These are phyloP conservation scores for Pseudomugil tenellus DNA, from an alignment of 2,797 vertebrate species.

Conservation along the genomic window DNA sequence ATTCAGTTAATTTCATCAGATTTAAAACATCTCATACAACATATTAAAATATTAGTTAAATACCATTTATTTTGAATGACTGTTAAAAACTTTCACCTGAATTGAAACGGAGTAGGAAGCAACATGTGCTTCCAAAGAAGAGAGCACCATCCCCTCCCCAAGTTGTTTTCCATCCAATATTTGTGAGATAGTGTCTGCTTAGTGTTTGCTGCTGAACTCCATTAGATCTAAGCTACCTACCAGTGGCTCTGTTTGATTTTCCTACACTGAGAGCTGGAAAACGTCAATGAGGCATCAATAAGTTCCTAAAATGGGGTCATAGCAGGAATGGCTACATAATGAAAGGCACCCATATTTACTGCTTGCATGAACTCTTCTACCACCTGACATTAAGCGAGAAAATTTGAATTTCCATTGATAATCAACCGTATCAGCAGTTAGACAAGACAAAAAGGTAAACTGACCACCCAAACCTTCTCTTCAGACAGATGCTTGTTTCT, in stretches of 20 bases:
- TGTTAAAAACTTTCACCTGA: conserved; percentile 60
- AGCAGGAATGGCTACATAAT: conserved; percentile 7
- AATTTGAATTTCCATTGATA: background rate
- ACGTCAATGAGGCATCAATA: conserved; percentile 39
- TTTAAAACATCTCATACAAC: conserved; percentile 37
- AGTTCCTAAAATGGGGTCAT: conserved; percentile 41
- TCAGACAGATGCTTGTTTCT: too few relatives aligned
- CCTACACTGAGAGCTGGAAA: conserved; percentile 15
- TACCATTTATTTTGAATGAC: conserved; percentile 17
- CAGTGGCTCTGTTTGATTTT: conserved; percentile 11
- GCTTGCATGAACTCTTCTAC: background rate
- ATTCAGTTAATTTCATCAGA: conserved; percentile 42
- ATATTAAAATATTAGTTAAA: conserved; percentile 8
- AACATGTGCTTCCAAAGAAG: conserved; percentile 39
- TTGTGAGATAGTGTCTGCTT: conserved; percentile 21
- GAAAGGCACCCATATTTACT: conserved; percentile 5
- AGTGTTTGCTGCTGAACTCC: conserved; percentile 23
- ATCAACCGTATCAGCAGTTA: background rate
- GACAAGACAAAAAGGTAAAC: background rate
- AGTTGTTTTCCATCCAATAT: conserved; percentile 49
- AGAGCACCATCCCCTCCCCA: conserved; percentile 18
- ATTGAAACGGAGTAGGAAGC: conserved; percentile 76
- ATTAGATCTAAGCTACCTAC: conserved; percentile 17
- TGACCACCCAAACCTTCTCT: too few relatives aligned
- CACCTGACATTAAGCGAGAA: background rate